Percentiles rank a stretch among this genome's conserved stretches.
Evolutionary conservation across 2,113 vertebrate genomes (phyloP).

Genomic region (Butorides virescens): DNA sequence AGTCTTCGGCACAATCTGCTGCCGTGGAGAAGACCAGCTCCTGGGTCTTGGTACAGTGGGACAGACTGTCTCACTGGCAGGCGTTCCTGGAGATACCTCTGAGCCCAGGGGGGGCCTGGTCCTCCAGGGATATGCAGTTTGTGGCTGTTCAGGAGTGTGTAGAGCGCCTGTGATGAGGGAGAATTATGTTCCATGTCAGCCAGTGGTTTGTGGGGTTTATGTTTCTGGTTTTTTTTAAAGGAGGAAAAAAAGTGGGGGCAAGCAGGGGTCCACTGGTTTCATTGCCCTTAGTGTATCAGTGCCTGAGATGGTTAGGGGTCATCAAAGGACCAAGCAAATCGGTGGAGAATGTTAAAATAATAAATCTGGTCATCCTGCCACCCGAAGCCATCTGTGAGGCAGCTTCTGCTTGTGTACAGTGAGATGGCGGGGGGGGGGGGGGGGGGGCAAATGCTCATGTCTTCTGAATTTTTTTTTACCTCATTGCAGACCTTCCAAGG

Average conservation of each 20-base stretch:
- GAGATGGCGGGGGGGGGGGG: neutral
- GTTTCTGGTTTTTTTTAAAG: neutral
- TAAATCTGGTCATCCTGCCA: neutral
- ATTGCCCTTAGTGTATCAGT: neutral
- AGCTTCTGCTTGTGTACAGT: neutral
- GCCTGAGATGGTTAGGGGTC: neutral
- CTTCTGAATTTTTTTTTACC: neutral
- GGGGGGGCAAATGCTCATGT: neutral
- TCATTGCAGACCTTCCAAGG: neutral
- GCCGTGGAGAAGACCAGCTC: neutral
- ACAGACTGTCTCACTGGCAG: neutral
- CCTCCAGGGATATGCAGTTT: neutral
- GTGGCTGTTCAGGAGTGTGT: neutral
- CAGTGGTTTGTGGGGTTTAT: neutral
- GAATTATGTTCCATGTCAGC: neutral
- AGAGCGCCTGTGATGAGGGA: neutral
- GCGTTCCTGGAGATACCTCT: neutral
- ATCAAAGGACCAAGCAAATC: neutral
- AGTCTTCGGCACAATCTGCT: neutral
- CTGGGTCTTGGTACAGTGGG: neutral
- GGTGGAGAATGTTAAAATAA: neutral
- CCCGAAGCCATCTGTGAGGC: accelerated
- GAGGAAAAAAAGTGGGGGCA: accelerated
- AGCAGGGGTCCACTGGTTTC: neutral
- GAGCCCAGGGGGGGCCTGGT: neutral